Conservation (phyloP, 2,888 invertebrate genomes). For the Scotopteryx bipunctaria region DNA sequence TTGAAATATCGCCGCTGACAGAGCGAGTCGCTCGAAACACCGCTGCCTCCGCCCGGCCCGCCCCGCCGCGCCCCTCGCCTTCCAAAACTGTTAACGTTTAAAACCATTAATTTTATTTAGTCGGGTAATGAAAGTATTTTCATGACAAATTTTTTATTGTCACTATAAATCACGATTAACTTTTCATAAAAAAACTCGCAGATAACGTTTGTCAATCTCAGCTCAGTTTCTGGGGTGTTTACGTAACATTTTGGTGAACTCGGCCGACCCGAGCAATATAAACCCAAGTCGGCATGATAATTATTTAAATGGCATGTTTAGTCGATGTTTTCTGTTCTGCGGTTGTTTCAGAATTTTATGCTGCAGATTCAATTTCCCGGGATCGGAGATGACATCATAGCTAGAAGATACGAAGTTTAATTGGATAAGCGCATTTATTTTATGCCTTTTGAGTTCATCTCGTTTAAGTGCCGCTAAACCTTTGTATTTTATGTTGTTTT, state of each 20-base stretch:
- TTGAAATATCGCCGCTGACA: conserved; percentile 73
- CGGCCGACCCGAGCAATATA: conserved; percentile 42
- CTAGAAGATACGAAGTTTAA: conserved; percentile 24
- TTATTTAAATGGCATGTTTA: conserved; percentile 55
- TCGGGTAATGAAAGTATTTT: conserved; percentile 48
- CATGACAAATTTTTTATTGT: conserved; percentile 47
- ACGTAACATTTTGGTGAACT: conserved; percentile 45
- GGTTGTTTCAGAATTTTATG: conserved; percentile 45
- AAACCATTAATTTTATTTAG: conserved; percentile 61
- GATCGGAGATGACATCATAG: conserved; percentile 48
- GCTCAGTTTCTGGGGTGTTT: conserved; percentile 39
- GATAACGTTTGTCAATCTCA: conserved; percentile 39
- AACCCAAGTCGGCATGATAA: conserved; percentile 48
- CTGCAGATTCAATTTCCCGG: conserved; percentile 45
- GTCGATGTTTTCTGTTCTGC: conserved; percentile 48
- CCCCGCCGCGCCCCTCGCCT: conserved; percentile 38
- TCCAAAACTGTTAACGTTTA: conserved; percentile 62
- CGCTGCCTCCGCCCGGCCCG: too few relatives aligned
- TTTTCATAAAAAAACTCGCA: conserved; percentile 26
- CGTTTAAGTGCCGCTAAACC: conserved; percentile 12
- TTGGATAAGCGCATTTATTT: conserved; percentile 30
- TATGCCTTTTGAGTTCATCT: conserved; percentile 27
- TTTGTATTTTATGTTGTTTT: conserved; percentile 9
- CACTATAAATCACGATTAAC: conserved; percentile 39
- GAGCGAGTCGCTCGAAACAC: conserved; percentile 52